Evolutionary conservation across 2,797 vertebrate genomes (phyloP).

Genomic region (Peromyscus attwateri): DNA sequence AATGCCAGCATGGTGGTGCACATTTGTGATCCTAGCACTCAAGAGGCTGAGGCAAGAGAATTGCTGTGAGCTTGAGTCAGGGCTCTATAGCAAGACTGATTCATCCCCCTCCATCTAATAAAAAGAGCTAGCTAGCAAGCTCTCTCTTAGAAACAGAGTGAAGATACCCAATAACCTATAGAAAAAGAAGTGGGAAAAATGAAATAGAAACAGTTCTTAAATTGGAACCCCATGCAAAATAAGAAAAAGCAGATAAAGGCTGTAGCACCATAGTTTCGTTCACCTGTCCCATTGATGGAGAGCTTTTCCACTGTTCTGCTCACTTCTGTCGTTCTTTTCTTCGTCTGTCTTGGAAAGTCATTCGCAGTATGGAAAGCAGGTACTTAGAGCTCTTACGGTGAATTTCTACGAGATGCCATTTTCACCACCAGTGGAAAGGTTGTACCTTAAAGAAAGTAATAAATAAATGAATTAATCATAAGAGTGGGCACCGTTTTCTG

Average conservation of each 20-base stretch:
- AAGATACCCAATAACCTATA: constrained; percentile 32
- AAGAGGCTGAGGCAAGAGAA: neutral
- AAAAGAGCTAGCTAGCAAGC: neutral
- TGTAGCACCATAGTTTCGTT: neutral
- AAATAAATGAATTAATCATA: neutral
- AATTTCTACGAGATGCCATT: neutral
- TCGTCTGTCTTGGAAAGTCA: constrained; percentile 34
- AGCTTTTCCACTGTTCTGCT: neutral
- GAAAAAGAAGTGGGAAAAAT: neutral
- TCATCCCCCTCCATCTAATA: neutral
- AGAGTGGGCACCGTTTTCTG: neutral
- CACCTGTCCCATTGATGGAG: neutral
- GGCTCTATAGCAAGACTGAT: neutral
- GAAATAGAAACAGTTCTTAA: constrained; percentile 27
- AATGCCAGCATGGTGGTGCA: neutral
- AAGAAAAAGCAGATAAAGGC: neutral
- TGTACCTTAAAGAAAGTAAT: neutral
- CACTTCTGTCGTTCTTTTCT: constrained; percentile 10
- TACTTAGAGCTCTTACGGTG: neutral
- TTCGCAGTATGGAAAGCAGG: neutral
- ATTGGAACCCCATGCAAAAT: constrained; percentile 21
- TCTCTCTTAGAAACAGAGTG: constrained; percentile 36
- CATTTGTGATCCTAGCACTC: neutral
- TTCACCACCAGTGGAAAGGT: neutral
- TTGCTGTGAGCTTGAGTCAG: neutral